Evolutionary conservation across 2,888 invertebrate species (phyloP).

Genomic region (Cryptosula pallasiana): DNA sequence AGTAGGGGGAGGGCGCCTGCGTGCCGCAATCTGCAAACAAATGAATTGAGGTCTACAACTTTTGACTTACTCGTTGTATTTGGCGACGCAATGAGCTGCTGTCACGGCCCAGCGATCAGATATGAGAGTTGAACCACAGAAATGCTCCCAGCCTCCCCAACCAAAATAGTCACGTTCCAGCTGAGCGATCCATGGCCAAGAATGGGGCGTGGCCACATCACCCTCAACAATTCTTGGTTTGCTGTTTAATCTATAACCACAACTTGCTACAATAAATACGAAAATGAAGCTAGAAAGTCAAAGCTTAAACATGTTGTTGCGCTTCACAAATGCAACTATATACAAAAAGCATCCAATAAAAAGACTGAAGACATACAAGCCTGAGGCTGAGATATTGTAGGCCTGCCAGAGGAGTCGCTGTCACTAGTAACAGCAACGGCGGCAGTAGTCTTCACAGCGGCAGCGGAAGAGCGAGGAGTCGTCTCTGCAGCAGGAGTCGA

Average conservation of each 20-base stretch:
- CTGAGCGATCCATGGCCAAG: conserved; percentile 23
- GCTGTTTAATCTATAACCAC: not conserved
- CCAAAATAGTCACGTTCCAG: conserved; percentile 21
- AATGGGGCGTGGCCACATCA: conserved; percentile 2
- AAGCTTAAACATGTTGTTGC: too few species aligned
- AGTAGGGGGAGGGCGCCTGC: not conserved
- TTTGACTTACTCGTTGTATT: conserved; percentile 15
- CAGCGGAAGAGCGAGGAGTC: not conserved
- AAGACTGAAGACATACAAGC: not conserved
- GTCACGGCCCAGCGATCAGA: conserved; percentile 22
- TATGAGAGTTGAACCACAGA: conserved; percentile 22
- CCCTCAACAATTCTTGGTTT: conserved; percentile 9
- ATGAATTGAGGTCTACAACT: not conserved
- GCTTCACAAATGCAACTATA: too few species aligned
- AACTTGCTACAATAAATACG: not conserved
- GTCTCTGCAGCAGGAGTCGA: not conserved
- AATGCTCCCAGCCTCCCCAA: conserved; percentile 21
- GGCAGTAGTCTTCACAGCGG: too few species aligned
- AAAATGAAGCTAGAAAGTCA: not conserved
- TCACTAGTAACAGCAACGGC: not conserved
- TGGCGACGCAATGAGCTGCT: conserved; percentile 24
- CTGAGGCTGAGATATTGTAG: not conserved
- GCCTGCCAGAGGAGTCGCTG: not conserved
- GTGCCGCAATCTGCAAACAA: conserved; percentile 17
- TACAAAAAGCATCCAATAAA: too few species aligned